Conservation (phyloP, 2,797 vertebrate species). For the Parauchenoglanis punctatus region DNA sequence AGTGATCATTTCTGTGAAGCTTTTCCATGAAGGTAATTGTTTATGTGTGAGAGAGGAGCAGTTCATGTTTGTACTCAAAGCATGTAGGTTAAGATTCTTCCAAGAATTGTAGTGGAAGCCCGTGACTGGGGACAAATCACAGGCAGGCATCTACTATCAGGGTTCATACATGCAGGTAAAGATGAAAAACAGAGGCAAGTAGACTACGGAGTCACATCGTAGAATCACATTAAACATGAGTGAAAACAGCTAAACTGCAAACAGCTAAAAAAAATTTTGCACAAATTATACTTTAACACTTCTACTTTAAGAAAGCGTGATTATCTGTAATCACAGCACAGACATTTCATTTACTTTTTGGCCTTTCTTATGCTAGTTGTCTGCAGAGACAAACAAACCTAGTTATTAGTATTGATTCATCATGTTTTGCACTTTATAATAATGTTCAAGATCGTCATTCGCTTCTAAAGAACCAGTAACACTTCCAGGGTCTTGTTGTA, state of each 20-base stretch:
- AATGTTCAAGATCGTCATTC: too few species aligned
- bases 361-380: too few species aligned
- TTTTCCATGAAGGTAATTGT: slow-evolving; percentile 4
- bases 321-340: too few species aligned
- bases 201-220: neutral
- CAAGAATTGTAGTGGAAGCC: neutral
- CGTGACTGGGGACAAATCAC: neutral
- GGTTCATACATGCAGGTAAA: neutral
- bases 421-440: too few species aligned
- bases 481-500: too few species aligned
- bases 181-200: neutral
- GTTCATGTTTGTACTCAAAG: neutral
- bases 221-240: neutral
- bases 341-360: too few species aligned
- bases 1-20: neutral
- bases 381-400: neutral
- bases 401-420: too few species aligned
- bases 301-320: too few species aligned
- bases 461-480: too few species aligned
- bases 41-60: neutral
- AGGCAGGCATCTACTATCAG: neutral
- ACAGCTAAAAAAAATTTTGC: neutral
- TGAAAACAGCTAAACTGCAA: neutral
- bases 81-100: slow-evolving; percentile 6
- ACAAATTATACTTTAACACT: neutral